A percentile compares a stretch with the other conserved stretches of the same genome.
phyloP scores from a whole-genome alignment of 2,888 invertebrate species.

The Hetaerina titia region DNA sequence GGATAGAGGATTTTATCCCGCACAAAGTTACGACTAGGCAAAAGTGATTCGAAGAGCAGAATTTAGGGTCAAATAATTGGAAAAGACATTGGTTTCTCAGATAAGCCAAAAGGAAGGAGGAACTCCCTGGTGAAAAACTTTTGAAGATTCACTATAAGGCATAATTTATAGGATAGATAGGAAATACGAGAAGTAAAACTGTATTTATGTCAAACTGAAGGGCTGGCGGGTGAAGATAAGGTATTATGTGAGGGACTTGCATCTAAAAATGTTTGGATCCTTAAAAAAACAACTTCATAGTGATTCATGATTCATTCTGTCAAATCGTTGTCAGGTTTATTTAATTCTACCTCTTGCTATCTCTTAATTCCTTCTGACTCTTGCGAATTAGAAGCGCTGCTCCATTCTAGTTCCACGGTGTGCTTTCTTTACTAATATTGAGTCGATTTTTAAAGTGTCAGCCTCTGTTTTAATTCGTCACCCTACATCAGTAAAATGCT shows the following conservation, averaged over 20 bases:
- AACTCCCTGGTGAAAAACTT: background rate
- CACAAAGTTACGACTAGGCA: background rate
- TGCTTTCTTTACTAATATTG: too few species aligned
- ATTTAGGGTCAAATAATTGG: slow-evolving; percentile 17
- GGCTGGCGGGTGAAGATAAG: background rate
- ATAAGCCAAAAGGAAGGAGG: background rate
- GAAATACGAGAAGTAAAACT: background rate
- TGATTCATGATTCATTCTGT: too few species aligned
- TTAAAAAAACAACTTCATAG: too few species aligned
- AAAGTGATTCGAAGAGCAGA: background rate
- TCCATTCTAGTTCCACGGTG: too few species aligned
- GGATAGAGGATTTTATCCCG: background rate
- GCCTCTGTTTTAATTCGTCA: too few species aligned
- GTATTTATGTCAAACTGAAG: background rate
- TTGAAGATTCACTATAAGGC: background rate
- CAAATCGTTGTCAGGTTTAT: too few species aligned
- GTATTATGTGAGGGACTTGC: background rate
- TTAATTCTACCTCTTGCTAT: too few species aligned
- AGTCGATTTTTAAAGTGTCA: too few species aligned
- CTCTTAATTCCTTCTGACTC: too few species aligned
- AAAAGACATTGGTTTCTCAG: background rate
- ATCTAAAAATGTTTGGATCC: too few species aligned
- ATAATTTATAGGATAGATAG: background rate
- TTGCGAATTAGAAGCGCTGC: too few species aligned
- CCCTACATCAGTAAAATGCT: too few species aligned